These are phyloP conservation scores for Chiloscyllium plagiosum DNA, from an alignment of 2,113 vertebrate species.

Conservation along the genomic window DNA sequence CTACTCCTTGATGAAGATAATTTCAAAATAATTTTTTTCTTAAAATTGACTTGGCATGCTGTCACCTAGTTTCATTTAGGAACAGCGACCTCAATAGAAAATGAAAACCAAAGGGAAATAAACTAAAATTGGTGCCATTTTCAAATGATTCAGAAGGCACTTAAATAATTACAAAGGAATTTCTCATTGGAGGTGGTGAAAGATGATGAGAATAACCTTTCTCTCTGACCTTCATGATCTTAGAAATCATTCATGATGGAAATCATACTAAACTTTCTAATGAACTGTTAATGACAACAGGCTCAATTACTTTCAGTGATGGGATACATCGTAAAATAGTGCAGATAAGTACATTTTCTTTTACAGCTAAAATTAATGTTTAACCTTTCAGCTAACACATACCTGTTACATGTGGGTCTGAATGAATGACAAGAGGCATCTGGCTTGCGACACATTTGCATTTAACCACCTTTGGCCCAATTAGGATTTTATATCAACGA, in stretches of 20 bases:
- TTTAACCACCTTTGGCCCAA: not conserved
- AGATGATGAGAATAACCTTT: slow-evolving; percentile 66
- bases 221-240: slow-evolving; percentile 71
- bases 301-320: slow-evolving; percentile 55
- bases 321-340: slow-evolving; percentile 43
- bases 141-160: slow-evolving; percentile 44
- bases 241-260: slow-evolving; percentile 54
- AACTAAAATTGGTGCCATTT: not conserved
- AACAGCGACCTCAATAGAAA: not conserved
- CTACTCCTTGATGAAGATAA: not conserved
- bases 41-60: not conserved
- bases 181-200: slow-evolving; percentile 77
- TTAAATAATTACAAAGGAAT: slow-evolving; percentile 75
- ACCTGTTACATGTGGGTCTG: not conserved
- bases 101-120: not conserved
- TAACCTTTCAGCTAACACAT: not conserved
- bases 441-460: not conserved
- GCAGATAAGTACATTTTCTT: not conserved
- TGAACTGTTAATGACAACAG: slow-evolving; percentile 60
- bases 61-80: not conserved
- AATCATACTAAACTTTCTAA: slow-evolving; percentile 68
- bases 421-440: not conserved
- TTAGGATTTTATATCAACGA: not conserved
- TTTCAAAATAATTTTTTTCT: not conserved
- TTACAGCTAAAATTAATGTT: not conserved